Evolutionary conservation across 1,140 invertebrate genomes (phyloP), one percentile per base, ranked within the genome.

Genomic region (Papilio polyxenes): DNA sequence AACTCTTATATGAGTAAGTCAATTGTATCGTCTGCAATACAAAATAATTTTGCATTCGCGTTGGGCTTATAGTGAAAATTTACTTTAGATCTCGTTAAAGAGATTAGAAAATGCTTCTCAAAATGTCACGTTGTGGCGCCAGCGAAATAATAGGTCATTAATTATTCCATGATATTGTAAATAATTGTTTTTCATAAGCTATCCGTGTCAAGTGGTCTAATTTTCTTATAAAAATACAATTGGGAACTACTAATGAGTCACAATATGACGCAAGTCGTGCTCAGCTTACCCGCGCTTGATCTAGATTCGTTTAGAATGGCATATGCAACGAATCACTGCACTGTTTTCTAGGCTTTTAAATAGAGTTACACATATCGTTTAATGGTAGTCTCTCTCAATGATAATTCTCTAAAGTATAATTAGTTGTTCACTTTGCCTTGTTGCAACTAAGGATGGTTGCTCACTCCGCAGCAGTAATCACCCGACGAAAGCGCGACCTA

Each of bases 161-260:
- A 91, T 91, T 91, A 91, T 92, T 88, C 88, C 81, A 75, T 85
- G 86, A 86, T 88, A 85, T 88, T 86, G 83, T 89, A 88, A 88
- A 86, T 86, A 81, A 80, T 86, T 82, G 82, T 87, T 87, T 86
- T 84, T 86, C 88, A 89, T 86, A 87, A 89, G 84, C 84, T 82
- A 85, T 83, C 86, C 84, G 85, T 85, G 83, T 88, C 88, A 91
- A 88, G 89, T 86, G 87, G 84, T 78, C 83, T 90, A 82, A 88
- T 91, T 88, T 91, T 91, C 89, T 69, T 56, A 88, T 89, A 92
- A 92, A 89, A 92, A 91, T 91, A 91, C 90, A 91, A 91, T 91
- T 89, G 89, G 89, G 87, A 86, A 90, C 88, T 89, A 88, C 87
- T 91, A 92, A 92, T 92, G 89, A 92, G 86, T 89, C 84, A 85